phyloP scores from a whole-genome alignment of 2,888 invertebrate species.

The Nomada lathburiana region DNA sequence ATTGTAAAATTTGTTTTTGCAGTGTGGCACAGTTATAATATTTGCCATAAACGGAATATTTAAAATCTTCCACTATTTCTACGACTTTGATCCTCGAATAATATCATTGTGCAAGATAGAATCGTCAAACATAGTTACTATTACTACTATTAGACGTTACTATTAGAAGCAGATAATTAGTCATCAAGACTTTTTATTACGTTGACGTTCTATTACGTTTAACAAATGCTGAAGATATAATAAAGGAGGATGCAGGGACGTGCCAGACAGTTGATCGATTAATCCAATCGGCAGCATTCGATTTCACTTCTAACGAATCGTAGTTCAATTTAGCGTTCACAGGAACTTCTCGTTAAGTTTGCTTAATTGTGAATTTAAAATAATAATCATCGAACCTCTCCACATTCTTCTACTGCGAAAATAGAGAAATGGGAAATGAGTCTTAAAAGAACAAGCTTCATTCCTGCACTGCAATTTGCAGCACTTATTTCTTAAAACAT shows the following conservation, averaged over 20 bases:
- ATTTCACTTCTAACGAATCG: slow-evolving; percentile 3
- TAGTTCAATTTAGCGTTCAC: neutral
- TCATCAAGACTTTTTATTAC: neutral
- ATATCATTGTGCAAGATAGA: neutral
- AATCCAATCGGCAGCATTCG: neutral
- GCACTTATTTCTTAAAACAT: too few relatives aligned
- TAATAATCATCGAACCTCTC: neutral
- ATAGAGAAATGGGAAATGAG: neutral
- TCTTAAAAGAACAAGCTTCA: too few relatives aligned
- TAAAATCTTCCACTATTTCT: too few relatives aligned
- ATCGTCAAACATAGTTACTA: neutral
- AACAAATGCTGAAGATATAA: slow-evolving; percentile 17
- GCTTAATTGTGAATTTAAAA: neutral
- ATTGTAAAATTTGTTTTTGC: too few relatives aligned
- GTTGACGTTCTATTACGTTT: slow-evolving; percentile 28
- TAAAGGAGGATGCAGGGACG: neutral
- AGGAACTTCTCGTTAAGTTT: neutral
- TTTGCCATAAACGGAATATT: too few relatives aligned
- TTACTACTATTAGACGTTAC: too few relatives aligned
- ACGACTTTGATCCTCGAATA: too few relatives aligned
- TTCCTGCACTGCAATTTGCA: too few relatives aligned
- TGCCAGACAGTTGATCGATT: slow-evolving; percentile 12
- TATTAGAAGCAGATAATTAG: slow-evolving; percentile 19
- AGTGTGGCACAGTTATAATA: too few relatives aligned
- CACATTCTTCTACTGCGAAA: neutral